phyloP scores from a whole-genome alignment of 2,797 vertebrate genomes.

The Manis pentadactyla region DNA sequence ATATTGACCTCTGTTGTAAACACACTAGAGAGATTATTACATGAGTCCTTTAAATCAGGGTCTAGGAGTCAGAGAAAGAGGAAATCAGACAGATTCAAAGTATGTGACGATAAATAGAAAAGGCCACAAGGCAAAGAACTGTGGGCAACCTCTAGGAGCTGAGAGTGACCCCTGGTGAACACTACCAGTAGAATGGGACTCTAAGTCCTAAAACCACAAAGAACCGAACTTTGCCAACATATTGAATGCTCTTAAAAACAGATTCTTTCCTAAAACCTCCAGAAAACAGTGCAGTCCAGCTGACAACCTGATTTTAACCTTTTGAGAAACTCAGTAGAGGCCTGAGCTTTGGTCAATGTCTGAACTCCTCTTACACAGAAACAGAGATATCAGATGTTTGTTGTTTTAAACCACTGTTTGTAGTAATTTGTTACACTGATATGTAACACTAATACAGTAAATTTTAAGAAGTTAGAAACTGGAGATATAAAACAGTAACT shows the following conservation, averaged over 20 bases:
- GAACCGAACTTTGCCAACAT: background rate
- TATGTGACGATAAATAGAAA: background rate
- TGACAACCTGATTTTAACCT: background rate
- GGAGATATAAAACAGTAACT: background rate
- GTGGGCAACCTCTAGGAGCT: background rate
- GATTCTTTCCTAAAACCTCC: background rate
- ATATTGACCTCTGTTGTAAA: background rate
- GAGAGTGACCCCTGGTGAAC: background rate
- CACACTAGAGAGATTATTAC: background rate
- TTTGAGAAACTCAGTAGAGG: background rate
- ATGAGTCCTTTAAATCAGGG: background rate
- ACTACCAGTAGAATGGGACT: background rate
- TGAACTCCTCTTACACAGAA: background rate
- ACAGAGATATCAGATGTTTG: background rate
- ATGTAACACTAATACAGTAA: background rate
- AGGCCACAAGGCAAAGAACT: background rate
- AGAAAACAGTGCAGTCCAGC: background rate
- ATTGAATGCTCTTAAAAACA: background rate
- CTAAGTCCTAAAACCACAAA: background rate
- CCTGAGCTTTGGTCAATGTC: background rate
- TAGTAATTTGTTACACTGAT: background rate
- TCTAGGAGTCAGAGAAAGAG: background rate
- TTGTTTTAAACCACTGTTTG: background rate
- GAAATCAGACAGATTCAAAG: background rate
- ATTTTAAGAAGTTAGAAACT: background rate